Evolutionary conservation across 2,797 vertebrate genomes (phyloP).

Genomic region (Lepidocolaptes lacrymiger): DNA sequence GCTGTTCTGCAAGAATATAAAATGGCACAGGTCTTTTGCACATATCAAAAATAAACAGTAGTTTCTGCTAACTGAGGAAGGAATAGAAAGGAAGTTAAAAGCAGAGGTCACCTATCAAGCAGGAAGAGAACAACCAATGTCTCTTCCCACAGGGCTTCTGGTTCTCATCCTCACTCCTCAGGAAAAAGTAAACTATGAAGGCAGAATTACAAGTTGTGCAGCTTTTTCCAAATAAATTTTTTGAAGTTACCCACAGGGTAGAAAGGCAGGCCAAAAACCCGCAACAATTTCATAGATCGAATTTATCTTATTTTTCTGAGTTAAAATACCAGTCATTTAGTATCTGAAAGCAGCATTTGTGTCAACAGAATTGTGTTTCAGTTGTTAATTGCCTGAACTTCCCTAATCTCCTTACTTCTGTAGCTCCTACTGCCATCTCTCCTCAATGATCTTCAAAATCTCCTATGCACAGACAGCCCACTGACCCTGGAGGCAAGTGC

Average conservation of each 20-base stretch:
- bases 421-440: not conserved
- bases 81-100: constrained; percentile 37
- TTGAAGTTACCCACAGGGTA: not conserved
- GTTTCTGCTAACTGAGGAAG: constrained; percentile 12
- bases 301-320: not conserved
- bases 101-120: not conserved
- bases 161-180: not conserved
- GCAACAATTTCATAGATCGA: not conserved
- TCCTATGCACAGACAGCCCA: not conserved
- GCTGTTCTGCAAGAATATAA: constrained; percentile 49
- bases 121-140: not conserved
- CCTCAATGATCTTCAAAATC: not conserved
- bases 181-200: not conserved
- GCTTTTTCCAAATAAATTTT: not conserved
- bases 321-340: not conserved
- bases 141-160: not conserved
- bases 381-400: constrained; percentile 37
- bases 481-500: not conserved
- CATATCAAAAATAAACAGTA: constrained; percentile 30
- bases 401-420: constrained; percentile 40
- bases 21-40: constrained; percentile 27
- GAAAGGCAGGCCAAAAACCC: not conserved
- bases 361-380: not conserved
- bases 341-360: constrained; percentile 4
- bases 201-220: not conserved